These are phyloP conservation scores for Propithecus deckenii DNA, from an alignment of 2,797 vertebrate species.

Conservation along the genomic window DNA sequence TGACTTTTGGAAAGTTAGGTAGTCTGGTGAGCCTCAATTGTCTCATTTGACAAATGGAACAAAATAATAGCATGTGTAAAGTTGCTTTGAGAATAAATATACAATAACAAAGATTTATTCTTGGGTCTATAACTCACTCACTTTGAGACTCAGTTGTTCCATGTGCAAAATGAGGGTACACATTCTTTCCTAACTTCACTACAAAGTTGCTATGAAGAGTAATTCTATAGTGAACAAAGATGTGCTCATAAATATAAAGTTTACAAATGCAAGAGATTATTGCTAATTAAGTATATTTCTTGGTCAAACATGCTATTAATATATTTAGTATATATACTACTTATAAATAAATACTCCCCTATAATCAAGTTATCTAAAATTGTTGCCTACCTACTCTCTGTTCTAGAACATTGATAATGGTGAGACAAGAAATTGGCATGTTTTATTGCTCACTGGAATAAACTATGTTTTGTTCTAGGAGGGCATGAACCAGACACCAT, in stretches of 20 bases:
- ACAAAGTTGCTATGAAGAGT: not conserved
- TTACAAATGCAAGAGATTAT: not conserved
- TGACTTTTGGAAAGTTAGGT: not conserved
- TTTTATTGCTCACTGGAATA: constrained; percentile 6
- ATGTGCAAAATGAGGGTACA: not conserved
- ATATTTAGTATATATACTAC: not conserved
- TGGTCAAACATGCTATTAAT: not conserved
- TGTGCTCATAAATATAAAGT: not conserved
- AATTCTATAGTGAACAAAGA: not conserved
- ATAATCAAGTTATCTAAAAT: not conserved
- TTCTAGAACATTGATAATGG: not conserved
- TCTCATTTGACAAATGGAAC: not conserved
- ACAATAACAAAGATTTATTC: not conserved
- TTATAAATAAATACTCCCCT: not conserved
- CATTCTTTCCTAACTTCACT: not conserved
- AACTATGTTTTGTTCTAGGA: not conserved
- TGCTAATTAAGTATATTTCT: not conserved
- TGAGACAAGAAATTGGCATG: not conserved
- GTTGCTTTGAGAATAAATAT: not conserved
- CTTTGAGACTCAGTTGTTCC: not conserved
- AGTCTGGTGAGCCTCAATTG: not conserved
- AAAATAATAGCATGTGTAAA: not conserved
- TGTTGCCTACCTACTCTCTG: not conserved
- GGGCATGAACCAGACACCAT: not conserved
- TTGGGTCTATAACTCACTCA: not conserved